Evolutionary conservation across 2,888 invertebrate species (phyloP), one percentile per base, ranked within the genome.

Genomic region (Neuroscelio doddi): DNA sequence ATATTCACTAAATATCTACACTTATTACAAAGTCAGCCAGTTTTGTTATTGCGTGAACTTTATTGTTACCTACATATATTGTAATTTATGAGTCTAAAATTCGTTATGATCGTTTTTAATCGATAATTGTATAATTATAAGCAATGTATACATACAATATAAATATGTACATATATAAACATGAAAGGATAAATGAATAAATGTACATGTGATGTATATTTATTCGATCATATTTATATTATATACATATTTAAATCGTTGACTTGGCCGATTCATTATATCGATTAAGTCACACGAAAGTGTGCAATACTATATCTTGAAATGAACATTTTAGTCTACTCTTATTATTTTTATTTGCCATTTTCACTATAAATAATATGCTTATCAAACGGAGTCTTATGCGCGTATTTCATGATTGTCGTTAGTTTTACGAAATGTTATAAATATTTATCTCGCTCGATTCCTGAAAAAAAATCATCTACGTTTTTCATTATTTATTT

Each of bases 21-120:
- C 65, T 61, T 65, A 56, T 57, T 56, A 61, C 51, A 61, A 41
- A 61, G 61, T 61, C 59, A 55, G 56, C 55, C 65, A 56, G 58
- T 65, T 61, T 65, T 59, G 65, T 65, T 65, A 65, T 65, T 56
- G 61, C 65, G 61, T 66, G 65, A 53, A 64, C 62, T 68, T 58
- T 64, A 59, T 67, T 66, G 65, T 64, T 59, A 55, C 47, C 63
- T 71, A 71, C 66, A 71, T 71, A 69, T 71, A 69, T 71, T 71
- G 71, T 71, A 68, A 71, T 71, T 71, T 71, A 71, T 72, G 59
- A 64, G 47, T 64, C 50, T 44, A 66, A 61, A 64, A 68, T 71
- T 44, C 63, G 61, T 66, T 66, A 66, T 61, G 52, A 66, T 53
- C 55, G 66, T 66, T 58, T 55, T 62, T 58, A 44, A 57, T 53